Evolutionary conservation across 2,888 invertebrate genomes (phyloP), one percentile per base, ranked within the genome.

Genomic region (Troglohyphantes excavatus): DNA sequence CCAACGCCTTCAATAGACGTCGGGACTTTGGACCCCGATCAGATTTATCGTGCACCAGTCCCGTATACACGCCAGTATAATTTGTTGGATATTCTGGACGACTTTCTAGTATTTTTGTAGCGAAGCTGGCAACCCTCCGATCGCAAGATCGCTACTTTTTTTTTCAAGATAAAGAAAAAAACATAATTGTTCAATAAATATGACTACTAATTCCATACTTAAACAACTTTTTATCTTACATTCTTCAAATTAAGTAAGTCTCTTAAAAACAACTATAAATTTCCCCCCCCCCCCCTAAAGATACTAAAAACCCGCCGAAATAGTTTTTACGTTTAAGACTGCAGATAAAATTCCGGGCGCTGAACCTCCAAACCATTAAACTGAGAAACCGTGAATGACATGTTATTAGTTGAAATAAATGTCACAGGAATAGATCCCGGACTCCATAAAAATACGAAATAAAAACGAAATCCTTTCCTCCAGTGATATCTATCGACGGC

Each of bases 401-500:
- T 81, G 79, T 68, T 81, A 68, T 81, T 81, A 68, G 67, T 19
- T 13, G 79, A 81, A 81, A 81, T 81, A 81, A 81, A 81, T 53
- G 79, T 68, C 68, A 53, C 27, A 19, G 79, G 29, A 81, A 68
- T 53, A 26, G 43, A 81, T 67, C 68, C 53, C 26, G 9, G 68
- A 7, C 27, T 68, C 19, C 26, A 59, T 59, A 68, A 68, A 68
- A 68, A 68, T 33, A 33, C 29, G 59, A 53, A 46, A 81, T 53
- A 68, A 68, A 78, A 68, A 68, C 21, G 43, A 81, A 65, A 43
- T 23, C 33, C 72, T 17, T 61, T n/a, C n/a, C 26, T 13, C 23
- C 65, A 7, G n/a, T 26, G 68, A 81, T 81, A 81, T 81, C 79
- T 81, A 81, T 81, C 68, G 27, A 19, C 9, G 26, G 46, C 67